phyloP scores from a whole-genome alignment of 2,797 vertebrate genomes.

The Anguilla obscura region DNA sequence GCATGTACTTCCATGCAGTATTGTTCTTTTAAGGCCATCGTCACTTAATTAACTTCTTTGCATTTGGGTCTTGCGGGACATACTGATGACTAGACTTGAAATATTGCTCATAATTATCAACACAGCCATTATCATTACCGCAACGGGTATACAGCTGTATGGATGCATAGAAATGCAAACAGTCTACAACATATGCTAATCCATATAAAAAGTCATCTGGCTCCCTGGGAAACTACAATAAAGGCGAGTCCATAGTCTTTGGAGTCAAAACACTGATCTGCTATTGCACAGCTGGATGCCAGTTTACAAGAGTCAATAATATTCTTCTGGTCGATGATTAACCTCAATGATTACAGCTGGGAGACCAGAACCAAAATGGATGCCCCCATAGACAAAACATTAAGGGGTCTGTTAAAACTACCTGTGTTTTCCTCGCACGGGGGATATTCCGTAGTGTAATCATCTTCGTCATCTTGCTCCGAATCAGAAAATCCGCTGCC shows the following conservation, averaged over 20 bases:
- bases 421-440: slow-evolving; percentile 54
- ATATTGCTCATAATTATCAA: background rate
- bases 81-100: slow-evolving; percentile 23
- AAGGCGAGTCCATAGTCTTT: slow-evolving; percentile 18
- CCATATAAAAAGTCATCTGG: background rate
- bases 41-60: background rate
- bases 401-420: slow-evolving; percentile 26
- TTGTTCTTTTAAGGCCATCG: slow-evolving; percentile 16
- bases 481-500: slow-evolving; percentile 74
- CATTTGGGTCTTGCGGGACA: background rate
- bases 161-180: slow-evolving; percentile 15
- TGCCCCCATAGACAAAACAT: slow-evolving; percentile 41
- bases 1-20: slow-evolving; percentile 19
- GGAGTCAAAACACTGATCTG: slow-evolving; percentile 31
- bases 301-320: slow-evolving; percentile 12
- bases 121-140: background rate
- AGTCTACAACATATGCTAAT: background rate
- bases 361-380: slow-evolving; percentile 56
- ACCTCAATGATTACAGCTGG: slow-evolving; percentile 19
- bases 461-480: slow-evolving; percentile 72
- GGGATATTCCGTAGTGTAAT: slow-evolving; percentile 68
- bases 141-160: background rate
- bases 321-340: slow-evolving; percentile 20
- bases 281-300: slow-evolving; percentile 18
- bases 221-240: background rate